Conservation (phyloP, 2,113 vertebrate genomes). For the Prionailurus bengalensis region DNA sequence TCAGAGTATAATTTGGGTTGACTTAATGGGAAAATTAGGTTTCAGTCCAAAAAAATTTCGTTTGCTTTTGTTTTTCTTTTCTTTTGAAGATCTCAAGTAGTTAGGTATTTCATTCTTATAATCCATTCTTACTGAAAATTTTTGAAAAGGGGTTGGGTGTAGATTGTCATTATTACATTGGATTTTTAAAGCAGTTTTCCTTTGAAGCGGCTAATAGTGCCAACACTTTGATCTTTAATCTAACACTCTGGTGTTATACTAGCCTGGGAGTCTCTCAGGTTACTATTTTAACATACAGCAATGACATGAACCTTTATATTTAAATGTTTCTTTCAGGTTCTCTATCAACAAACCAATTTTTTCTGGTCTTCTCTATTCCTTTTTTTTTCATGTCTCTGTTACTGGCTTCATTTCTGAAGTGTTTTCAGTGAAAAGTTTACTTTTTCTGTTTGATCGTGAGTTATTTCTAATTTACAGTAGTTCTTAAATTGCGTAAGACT, state of each 20-base stretch:
- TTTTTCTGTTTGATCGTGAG: constrained; percentile 30
- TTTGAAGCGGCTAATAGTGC: neutral
- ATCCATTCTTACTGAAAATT: constrained; percentile 22
- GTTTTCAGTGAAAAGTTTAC: constrained; percentile 51
- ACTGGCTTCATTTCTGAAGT: constrained; percentile 50
- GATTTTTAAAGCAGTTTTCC: constrained; percentile 65
- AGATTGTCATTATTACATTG: neutral
- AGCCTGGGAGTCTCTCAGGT: neutral
- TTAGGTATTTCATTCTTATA: constrained; percentile 31
- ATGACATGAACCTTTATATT: constrained; percentile 43
- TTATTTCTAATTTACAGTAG: constrained; percentile 59
- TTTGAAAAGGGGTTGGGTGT: neutral
- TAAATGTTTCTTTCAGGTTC: constrained; percentile 23
- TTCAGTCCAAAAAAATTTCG: neutral
- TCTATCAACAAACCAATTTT: constrained; percentile 20
- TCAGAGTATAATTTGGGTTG: constrained; percentile 16
- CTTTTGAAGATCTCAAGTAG: neutral
- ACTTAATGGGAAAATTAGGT: constrained; percentile 50
- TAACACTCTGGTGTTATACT: neutral
- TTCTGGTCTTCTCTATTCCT: neutral
- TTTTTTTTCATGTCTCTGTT: neutral
- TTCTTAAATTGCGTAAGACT: constrained; percentile 54
- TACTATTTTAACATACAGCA: neutral
- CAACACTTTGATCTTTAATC: neutral
- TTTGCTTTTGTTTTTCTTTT: constrained; percentile 27